Evolutionary conservation across 2,888 invertebrate genomes (phyloP), one percentile per base, ranked within the genome.

Genomic region (Caenorhabditis sp.): DNA sequence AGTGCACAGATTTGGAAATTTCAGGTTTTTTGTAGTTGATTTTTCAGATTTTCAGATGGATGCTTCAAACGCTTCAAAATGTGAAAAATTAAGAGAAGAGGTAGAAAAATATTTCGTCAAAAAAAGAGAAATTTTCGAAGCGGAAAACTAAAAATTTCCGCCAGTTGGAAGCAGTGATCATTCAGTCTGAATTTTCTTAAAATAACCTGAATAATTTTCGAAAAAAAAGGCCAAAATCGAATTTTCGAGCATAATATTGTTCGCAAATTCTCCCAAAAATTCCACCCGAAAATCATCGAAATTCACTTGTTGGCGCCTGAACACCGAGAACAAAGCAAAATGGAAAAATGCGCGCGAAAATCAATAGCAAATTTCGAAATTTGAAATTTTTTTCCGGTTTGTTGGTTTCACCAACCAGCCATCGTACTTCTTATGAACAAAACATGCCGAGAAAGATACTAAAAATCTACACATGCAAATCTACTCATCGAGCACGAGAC

Each of bases 1-100:
- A 59, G 6, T 63, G 77, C 69, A 77, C 74, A 63, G n/a, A 35
- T 31, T 70, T 19, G 10, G 38, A 41, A 63, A 12, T 63, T 63
- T 41, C 24, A 14, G 22, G 22, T 41, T 54, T 54, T 19, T 24
- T 12, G 41, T 5, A 24, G 12, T 10, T 5, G 12, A 19, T 51
- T 51, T 47, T 26, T 7, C 38, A 38, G 38, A 12, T 38, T 38
- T 38, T 38, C 38, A 38, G 38, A 10, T 38, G 38, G 38, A 38
- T 10, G 2, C 6, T 38, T 38, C 10, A 12, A 38, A 10, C 31
- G 7, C 7, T 10, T 38, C 12, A 12, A 38, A 5, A 10, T 2
- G 38, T 10, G 12, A 38, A 38, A 38, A 38, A 38, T 10, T 38
- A 6, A 7, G 38, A 38, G 12, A 38, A 5, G 12, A 12, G 12